Evolutionary conservation across 92 coral and sea anemone genomes (phyloP).

Genomic region (Bergia puertoricense): DNA sequence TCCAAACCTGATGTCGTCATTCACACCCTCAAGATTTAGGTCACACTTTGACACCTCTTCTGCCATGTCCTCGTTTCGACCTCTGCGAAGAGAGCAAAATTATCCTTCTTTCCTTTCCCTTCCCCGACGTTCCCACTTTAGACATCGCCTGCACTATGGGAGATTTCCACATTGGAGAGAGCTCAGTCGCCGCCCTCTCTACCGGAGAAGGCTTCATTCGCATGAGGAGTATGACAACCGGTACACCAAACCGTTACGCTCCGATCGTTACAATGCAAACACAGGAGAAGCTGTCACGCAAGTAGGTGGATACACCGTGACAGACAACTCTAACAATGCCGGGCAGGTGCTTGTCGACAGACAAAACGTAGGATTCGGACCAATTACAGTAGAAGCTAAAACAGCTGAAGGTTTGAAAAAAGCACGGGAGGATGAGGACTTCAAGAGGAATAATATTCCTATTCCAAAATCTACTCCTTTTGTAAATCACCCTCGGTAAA

Average conservation of each 20-base stretch:
- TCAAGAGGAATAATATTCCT: constrained; percentile 56
- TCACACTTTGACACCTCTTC: constrained; percentile 19
- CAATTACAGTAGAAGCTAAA: constrained; percentile 97
- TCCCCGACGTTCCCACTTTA: constrained; percentile 26
- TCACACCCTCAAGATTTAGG: constrained; percentile 21
- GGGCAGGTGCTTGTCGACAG: constrained; percentile 81
- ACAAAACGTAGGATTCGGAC: constrained; percentile 90
- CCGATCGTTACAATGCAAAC: constrained; percentile 45
- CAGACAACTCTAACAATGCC: constrained; percentile 51
- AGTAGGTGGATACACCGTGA: constrained; percentile 74
- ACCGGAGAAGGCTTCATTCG: constrained; percentile 68
- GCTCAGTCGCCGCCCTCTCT: constrained; percentile 60
- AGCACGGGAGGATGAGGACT: constrained; percentile 57
- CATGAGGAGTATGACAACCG: constrained; percentile 55
- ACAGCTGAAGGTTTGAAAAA: constrained; percentile 83
- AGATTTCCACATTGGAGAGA: constrained; percentile 47
- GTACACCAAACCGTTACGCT: constrained; percentile 45
- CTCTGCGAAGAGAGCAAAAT: constrained; percentile 29
- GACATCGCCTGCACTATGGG: constrained; percentile 14
- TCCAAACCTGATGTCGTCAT: constrained; percentile 39
- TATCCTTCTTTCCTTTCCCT: background rate
- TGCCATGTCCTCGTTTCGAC: background rate
- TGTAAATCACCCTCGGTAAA: constrained; percentile 14
- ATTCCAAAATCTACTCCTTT: constrained; percentile 9
- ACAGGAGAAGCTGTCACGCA: constrained; percentile 66